Conservation (phyloP, 37 sponge, comb jelly and placozoan genomes). For the Agelas oroides region DNA sequence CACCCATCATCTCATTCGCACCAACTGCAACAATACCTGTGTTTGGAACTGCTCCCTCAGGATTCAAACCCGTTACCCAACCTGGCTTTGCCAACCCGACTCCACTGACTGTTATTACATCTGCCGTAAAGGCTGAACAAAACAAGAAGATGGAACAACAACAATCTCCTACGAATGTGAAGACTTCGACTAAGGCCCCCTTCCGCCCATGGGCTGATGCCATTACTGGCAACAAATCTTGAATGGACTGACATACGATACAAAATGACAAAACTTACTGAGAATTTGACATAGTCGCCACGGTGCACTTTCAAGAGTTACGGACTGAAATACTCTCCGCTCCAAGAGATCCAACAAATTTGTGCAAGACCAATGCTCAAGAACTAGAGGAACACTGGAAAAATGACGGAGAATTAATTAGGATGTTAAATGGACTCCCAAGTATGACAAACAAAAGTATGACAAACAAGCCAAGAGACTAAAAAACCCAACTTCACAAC, state of each 20-base stretch:
- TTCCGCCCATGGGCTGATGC: slow-evolving; percentile 83
- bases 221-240: slow-evolving; percentile 17
- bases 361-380: neutral
- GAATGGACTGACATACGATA: slow-evolving; percentile 13
- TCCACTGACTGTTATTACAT: slow-evolving; percentile 29
- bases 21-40: slow-evolving; percentile 42
- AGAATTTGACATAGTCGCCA: slow-evolving; percentile 5
- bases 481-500: neutral
- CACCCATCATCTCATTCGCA: slow-evolving; percentile 67
- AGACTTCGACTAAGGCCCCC: slow-evolving; percentile 59
- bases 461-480: slow-evolving; percentile 40
- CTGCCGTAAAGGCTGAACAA: neutral
- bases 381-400: neutral
- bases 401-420: neutral
- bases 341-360: slow-evolving; percentile 3
- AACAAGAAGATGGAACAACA: slow-evolving; percentile 4
- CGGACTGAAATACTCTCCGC: slow-evolving; percentile 1
- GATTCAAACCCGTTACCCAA: slow-evolving; percentile 29
- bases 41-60: slow-evolving; percentile 21
- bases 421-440: too few species aligned
- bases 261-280: too few species aligned
- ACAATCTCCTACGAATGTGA: slow-evolving; percentile 36
- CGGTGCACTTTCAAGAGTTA: slow-evolving; percentile 2
- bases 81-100: neutral
- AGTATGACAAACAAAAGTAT: neutral